Conservation (phyloP, 2,113 vertebrate species). For the Pygoscelis antarcticus region DNA sequence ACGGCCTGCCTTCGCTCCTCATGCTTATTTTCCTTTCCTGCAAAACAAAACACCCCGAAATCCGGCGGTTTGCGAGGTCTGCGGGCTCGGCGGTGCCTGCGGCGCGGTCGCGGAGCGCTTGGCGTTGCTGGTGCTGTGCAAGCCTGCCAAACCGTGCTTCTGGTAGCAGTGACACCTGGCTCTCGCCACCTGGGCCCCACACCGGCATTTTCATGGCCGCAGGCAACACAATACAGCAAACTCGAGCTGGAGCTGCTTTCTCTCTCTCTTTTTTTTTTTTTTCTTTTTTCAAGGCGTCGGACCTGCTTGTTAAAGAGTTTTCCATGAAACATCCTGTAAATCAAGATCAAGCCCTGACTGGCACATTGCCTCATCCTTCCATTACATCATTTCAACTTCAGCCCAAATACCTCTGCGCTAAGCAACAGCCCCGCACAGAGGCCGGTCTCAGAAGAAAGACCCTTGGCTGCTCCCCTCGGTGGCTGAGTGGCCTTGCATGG, state of each 20-base stretch:
- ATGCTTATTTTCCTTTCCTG: accelerated
- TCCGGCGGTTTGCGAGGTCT: accelerated
- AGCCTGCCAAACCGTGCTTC: not conserved
- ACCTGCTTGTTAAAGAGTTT: not conserved
- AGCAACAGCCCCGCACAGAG: not conserved
- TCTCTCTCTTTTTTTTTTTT: not conserved
- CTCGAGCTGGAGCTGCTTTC: too few species aligned
- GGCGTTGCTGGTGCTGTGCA: not conserved
- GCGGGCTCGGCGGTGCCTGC: not conserved
- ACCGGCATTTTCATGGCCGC: not conserved
- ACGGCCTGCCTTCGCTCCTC: accelerated
- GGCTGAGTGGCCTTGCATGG: accelerated
- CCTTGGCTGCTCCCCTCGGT: accelerated
- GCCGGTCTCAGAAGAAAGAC: not conserved
- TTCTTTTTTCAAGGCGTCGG: not conserved
- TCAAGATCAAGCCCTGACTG: not conserved
- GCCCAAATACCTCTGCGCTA: accelerated
- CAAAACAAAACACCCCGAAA: accelerated
- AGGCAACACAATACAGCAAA: not conserved
- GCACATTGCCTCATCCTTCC: not conserved
- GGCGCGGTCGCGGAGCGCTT: not conserved
- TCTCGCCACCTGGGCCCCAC: not conserved
- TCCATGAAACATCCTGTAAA: not conserved
- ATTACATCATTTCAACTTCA: not conserved
- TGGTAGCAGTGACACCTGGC: not conserved